Evolutionary conservation across 2,888 invertebrate species (phyloP).

Genomic region (Eupithecia exiguata): DNA sequence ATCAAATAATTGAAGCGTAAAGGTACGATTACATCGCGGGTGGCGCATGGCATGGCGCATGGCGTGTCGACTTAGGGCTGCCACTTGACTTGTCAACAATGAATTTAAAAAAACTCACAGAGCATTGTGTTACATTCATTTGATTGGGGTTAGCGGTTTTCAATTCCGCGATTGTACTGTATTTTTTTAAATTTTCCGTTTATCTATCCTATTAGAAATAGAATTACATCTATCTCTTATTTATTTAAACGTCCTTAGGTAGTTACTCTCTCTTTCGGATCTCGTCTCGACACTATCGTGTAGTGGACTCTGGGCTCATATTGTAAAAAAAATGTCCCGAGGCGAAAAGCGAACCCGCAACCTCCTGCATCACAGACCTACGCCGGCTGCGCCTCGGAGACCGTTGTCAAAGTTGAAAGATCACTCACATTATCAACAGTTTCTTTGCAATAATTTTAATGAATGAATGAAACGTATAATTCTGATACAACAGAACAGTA

Average conservation of each 20-base stretch:
- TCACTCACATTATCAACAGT: too few species aligned
- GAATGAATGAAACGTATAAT: too few species aligned
- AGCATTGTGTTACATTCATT: neutral
- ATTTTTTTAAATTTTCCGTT: neutral
- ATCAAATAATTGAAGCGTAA: conserved; percentile 55
- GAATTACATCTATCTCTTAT: neutral
- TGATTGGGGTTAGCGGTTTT: neutral
- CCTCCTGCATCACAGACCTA: too few species aligned
- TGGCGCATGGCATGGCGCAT: conserved; percentile 47
- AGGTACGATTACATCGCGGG: conserved; percentile 50
- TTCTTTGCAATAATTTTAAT: too few species aligned
- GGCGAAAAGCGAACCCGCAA: too few species aligned
- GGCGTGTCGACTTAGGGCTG: conserved; percentile 44
- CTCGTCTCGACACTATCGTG: too few species aligned
- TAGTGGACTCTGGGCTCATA: too few species aligned
- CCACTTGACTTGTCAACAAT: conserved; percentile 3
- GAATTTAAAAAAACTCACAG: neutral
- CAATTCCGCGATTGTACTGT: neutral
- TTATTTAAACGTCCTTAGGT: neutral
- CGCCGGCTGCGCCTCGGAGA: too few species aligned
- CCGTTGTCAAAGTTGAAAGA: too few species aligned
- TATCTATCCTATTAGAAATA: neutral
- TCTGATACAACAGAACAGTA: too few species aligned
- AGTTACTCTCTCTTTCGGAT: too few species aligned
- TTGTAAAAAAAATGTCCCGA: too few species aligned